These are phyloP conservation scores for Notothenia coriiceps DNA, from an alignment of 2,113 vertebrate species.

Conservation along the genomic window DNA sequence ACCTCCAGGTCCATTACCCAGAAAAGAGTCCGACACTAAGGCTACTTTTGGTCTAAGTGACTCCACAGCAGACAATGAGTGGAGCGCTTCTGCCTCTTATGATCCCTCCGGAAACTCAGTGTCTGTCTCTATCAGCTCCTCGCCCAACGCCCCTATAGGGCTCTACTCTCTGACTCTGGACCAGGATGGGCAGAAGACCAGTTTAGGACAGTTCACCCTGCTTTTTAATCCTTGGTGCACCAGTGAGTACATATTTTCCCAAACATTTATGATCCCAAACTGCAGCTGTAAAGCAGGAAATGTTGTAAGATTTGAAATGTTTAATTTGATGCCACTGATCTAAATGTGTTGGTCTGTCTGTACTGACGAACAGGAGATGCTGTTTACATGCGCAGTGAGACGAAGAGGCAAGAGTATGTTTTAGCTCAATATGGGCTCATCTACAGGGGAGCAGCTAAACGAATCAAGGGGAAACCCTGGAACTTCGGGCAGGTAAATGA, in stretches of 20 bases:
- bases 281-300: background rate
- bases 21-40: conserved; percentile 81
- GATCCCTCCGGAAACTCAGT: conserved; percentile 69
- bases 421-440: conserved; percentile 88
- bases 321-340: background rate
- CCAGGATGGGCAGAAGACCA: conserved; percentile 80
- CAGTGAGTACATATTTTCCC: conserved; percentile 77
- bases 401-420: conserved; percentile 86
- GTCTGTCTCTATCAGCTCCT: conserved; percentile 80
- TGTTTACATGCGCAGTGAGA: conserved; percentile 84
- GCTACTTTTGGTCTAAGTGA: conserved; percentile 78
- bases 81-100: conserved; percentile 78
- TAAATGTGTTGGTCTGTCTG: background rate
- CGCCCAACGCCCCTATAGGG: conserved; percentile 83
- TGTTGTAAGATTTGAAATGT: background rate
- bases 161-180: conserved; percentile 87
- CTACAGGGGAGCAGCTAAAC: conserved; percentile 84
- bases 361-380: conserved; percentile 82
- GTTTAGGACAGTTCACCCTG: conserved; percentile 85
- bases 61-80: conserved; percentile 71
- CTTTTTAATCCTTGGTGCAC: conserved; percentile 94
- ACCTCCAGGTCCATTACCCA: conserved; percentile 85
- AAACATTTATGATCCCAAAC: background rate
- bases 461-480: conserved; percentile 85
- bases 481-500: conserved; percentile 90